These are phyloP conservation scores for Ramphastos sulfuratus DNA, from an alignment of 2,113 vertebrate genomes.

Conservation along the genomic window DNA sequence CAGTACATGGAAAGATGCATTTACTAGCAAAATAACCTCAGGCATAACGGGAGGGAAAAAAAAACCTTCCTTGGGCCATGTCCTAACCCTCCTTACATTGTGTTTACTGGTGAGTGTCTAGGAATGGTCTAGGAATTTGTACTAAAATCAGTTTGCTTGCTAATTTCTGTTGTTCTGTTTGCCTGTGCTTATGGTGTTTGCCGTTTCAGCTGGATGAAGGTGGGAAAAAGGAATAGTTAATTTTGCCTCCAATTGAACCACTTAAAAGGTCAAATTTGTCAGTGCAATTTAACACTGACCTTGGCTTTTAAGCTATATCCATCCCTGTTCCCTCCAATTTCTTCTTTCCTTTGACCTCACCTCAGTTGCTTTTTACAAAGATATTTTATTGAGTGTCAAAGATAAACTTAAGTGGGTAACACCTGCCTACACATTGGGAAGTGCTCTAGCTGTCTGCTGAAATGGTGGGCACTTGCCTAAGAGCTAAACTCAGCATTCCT, in stretches of 20 bases:
- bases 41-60: neutral
- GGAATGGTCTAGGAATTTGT: neutral
- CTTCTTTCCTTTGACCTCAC: neutral
- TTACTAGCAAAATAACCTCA: slow-evolving; percentile 40
- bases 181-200: neutral
- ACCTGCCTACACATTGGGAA: neutral
- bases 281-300: slow-evolving; percentile 5
- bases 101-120: neutral
- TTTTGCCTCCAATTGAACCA: neutral
- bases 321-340: neutral
- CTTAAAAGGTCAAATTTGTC: slow-evolving; percentile 49
- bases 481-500: neutral
- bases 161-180: slow-evolving; percentile 37
- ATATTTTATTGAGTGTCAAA: neutral
- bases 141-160: slow-evolving; percentile 17
- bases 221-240: slow-evolving; percentile 14
- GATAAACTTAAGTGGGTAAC: neutral
- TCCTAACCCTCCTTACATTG: neutral
- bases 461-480: neutral
- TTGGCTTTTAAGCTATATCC: slow-evolving; percentile 15
- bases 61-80: neutral
- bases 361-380: neutral
- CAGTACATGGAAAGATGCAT: neutral
- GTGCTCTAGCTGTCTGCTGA: neutral
- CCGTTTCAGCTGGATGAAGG: neutral